Evolutionary conservation across 2,113 vertebrate species (phyloP).

Genomic region (Saguinus midas): DNA sequence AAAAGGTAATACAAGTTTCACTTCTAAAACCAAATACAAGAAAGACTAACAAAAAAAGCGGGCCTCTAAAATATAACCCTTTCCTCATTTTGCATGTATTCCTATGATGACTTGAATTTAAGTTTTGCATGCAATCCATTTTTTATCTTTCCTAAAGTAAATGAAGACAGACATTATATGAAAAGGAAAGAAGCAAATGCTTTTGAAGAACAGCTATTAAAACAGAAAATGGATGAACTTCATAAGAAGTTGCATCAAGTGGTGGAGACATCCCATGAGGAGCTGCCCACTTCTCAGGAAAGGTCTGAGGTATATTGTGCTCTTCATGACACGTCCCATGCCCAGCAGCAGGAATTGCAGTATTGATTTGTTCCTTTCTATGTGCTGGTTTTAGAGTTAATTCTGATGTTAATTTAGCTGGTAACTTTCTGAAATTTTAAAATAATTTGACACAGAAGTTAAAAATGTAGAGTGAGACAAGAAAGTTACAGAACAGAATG

Average conservation of each 20-base stretch:
- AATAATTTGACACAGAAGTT: background rate
- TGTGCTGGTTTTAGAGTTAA: background rate
- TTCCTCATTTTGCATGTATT: background rate
- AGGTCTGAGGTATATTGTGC: slow-evolving; percentile 52
- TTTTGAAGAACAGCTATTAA: slow-evolving; percentile 83
- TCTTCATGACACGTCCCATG: accelerated
- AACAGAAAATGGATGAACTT: slow-evolving; percentile 86
- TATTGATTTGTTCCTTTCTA: background rate
- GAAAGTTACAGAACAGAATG: background rate
- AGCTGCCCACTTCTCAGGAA: background rate
- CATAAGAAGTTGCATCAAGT: slow-evolving; percentile 78
- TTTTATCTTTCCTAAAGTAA: slow-evolving; percentile 71
- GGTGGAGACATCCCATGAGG: slow-evolving; percentile 61
- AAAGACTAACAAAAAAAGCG: background rate
- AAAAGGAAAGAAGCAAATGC: slow-evolving; percentile 82
- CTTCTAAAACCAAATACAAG: background rate
- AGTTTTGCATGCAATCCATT: background rate
- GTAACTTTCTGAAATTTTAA: background rate
- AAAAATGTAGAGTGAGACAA: background rate
- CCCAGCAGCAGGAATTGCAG: background rate
- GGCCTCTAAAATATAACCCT: background rate
- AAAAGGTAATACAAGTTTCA: background rate
- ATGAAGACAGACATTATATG: slow-evolving; percentile 79
- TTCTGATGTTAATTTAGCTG: background rate
- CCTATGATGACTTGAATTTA: slow-evolving; percentile 1